Conservation (phyloP, 2,113 vertebrate species). For the Heptranchias perlo region DNA sequence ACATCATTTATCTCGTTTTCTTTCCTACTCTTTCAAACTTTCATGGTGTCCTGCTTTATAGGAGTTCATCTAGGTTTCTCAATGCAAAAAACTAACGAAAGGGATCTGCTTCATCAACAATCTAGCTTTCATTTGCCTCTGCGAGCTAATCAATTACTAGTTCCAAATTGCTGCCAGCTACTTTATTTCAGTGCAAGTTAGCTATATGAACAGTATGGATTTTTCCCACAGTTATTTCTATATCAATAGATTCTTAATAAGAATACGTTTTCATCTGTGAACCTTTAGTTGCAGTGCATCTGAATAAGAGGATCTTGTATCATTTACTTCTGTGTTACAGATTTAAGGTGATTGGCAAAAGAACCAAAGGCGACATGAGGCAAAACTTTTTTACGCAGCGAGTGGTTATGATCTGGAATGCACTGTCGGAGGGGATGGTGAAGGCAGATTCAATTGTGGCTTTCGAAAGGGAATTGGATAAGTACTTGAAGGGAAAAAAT, state of each 20-base stretch:
- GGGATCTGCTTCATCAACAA: neutral
- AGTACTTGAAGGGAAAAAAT: no score
- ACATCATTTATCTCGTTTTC: no score
- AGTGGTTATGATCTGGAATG: no score
- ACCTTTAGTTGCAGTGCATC: neutral
- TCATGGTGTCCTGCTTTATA: neutral
- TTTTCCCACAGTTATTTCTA: neutral
- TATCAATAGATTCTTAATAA: neutral
- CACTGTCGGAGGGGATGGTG: no score
- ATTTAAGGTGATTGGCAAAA: no score
- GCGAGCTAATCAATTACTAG: neutral
- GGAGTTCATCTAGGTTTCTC: neutral
- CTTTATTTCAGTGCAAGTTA: neutral
- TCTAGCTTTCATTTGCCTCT: neutral
- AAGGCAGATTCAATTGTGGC: no score
- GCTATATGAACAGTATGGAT: neutral
- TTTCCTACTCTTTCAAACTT: neutral
- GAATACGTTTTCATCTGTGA: neutral
- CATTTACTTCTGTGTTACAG: neutral
- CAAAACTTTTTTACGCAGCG: no score
- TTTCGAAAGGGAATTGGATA: no score
- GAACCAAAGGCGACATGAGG: no score
- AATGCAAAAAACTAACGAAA: neutral
- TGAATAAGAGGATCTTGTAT: neutral
- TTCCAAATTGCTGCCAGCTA: neutral